Base-by-base conservation (phyloP, 2,113 vertebrate genomes). In the Actinemys pallida region DNA sequence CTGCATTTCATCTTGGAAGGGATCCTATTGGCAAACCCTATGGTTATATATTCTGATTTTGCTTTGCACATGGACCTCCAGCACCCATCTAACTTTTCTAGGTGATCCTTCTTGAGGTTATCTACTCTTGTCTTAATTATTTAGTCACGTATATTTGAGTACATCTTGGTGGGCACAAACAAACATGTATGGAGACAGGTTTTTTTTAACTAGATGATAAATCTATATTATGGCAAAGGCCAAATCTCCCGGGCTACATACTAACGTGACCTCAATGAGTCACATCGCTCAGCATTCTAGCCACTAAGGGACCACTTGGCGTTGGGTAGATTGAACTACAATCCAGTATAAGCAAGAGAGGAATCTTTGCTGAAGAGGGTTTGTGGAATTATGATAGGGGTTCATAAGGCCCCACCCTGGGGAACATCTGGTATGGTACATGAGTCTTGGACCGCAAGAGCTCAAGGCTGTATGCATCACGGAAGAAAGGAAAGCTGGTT, bases 1-100 rank as follows among this genome's bases (percentile, higher is more conserved):
- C 0, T 2, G 39, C n/a, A 2, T n/a, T 3, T 9, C 2, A n/a
- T 54, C 31, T 69, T 9, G 31, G 47, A 29, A 29, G 57, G 25
- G 39, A 59, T 59, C 57, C 57, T 59, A 13, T 13, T 13, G 35
- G 62, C 35, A 69, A 69, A 39, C 35, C 6, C 31, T 39, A 4
- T 20, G 65, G 17, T 39, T 69, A 69, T 5, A n/a, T 20, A 69
- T 20, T 69, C 65, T 20, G 62, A 65, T 69, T 69, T 62, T 31
- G 29, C 12, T 31, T 62, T 29, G 35, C 17, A 69, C n/a, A 10
- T 39, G 35, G 9, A 20, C 65, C n/a, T 20, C 19, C 35, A 39
- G 19, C 16, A 10, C 19, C 19, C 35, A 20, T 39, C 8, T 69
- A 39, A n/a, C 16, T 69, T 69, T n/a, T 39, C 8, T 39, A 39